Conservation (phyloP, 2,797 vertebrate genomes). For the Bradypus variegatus region DNA sequence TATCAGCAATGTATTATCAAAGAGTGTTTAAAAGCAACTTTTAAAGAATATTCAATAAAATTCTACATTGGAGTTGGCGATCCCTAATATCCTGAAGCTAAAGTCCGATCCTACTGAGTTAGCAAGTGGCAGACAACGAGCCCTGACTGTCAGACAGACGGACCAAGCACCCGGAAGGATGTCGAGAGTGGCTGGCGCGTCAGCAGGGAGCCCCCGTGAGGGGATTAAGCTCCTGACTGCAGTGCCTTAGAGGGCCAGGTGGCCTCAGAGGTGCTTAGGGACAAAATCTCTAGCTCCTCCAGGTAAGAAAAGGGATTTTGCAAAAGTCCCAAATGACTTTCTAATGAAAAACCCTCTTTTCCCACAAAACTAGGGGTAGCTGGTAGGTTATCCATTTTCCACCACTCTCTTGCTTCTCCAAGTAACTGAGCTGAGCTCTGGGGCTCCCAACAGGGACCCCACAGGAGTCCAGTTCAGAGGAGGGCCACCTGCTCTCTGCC, state of each 20-base stretch:
- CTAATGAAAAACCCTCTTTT: background rate
- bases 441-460: background rate
- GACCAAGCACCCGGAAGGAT: background rate
- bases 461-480: background rate
- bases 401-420: background rate
- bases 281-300: background rate
- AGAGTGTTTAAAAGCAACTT: slow-evolving; percentile 37
- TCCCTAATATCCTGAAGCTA: background rate
- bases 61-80: background rate
- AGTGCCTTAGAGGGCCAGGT: background rate
- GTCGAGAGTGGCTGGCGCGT: background rate
- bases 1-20: slow-evolving; percentile 15
- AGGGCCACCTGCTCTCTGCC: background rate
- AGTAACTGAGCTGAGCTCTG: background rate
- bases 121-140: background rate
- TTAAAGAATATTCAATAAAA: slow-evolving; percentile 31
- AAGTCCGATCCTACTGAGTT: background rate
- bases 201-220: too few species aligned
- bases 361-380: background rate
- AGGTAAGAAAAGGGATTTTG: background rate
- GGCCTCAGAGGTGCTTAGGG: background rate
- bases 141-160: background rate
- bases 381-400: background rate
- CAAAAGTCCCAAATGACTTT: background rate
- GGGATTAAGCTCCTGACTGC: background rate